Evolutionary conservation across 2,797 vertebrate species (phyloP).

Genomic region (Brachyrhaphis roseni): DNA sequence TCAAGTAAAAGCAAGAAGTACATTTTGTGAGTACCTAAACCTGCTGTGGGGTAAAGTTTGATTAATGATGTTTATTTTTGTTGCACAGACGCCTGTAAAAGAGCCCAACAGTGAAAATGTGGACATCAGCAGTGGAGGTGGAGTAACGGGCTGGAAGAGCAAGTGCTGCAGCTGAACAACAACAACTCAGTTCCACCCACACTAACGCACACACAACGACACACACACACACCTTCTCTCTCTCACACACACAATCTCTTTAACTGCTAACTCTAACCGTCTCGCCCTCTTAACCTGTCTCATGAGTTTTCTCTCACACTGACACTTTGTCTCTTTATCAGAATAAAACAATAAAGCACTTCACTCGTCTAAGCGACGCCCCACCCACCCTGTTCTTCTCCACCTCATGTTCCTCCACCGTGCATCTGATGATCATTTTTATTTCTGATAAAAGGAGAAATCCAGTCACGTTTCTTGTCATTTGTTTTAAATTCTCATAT

Average conservation of each 20-base stretch:
- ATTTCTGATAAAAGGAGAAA: conserved; percentile 87
- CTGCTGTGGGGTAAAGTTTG: too few relatives aligned
- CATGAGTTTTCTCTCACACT: conserved; percentile 79
- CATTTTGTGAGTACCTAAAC: too few relatives aligned
- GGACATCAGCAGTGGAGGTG: conserved; percentile 95
- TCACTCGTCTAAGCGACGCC: conserved; percentile 71
- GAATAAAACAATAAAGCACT: conserved; percentile 73
- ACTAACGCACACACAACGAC: conserved; percentile 65
- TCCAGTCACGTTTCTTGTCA: conserved; percentile 88
- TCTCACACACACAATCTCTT: conserved; percentile 41
- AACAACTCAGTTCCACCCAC: conserved; percentile 58
- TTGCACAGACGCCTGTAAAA: conserved; percentile 95
- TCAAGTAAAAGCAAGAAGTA: too few relatives aligned
- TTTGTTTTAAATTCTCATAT: conserved; percentile 85
- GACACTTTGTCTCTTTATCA: conserved; percentile 80
- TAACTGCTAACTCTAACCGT: conserved; percentile 72
- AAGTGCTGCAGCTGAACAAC: conserved; percentile 94
- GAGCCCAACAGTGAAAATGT: conserved; percentile 99
- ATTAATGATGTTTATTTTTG: background rate
- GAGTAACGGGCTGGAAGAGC: conserved; percentile 98
- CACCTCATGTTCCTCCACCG: conserved; percentile 78
- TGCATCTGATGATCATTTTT: conserved; percentile 88
- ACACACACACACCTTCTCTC: conserved; percentile 49
- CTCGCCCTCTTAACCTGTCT: conserved; percentile 72
- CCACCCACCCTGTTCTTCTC: conserved; percentile 71